Percentiles rank a stretch among this genome's conserved stretches.
phyloP scores from a whole-genome alignment of 1,140 invertebrate species.

The Ceratina japonica region DNA sequence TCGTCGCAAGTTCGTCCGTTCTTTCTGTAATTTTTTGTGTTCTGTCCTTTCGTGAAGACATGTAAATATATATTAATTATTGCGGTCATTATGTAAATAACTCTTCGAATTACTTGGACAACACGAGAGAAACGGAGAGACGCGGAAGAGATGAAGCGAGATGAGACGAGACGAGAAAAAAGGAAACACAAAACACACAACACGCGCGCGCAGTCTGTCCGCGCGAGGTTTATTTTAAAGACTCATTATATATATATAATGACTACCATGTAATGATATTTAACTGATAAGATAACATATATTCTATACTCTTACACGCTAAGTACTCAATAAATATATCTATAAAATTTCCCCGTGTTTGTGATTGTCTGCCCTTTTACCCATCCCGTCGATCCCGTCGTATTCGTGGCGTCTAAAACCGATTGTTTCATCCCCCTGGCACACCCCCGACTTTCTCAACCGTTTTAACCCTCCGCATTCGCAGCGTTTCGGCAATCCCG shows the following conservation, averaged over 20 bases:
- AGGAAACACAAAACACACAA: slow-evolving; percentile 53
- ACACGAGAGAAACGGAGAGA: slow-evolving; percentile 25
- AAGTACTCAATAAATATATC: slow-evolving; percentile 80
- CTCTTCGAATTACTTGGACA: slow-evolving; percentile 34
- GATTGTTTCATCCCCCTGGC: slow-evolving; percentile 26
- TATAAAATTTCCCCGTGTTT: slow-evolving; percentile 78
- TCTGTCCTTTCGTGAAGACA: slow-evolving; percentile 53
- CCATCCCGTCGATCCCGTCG: slow-evolving; percentile 69
- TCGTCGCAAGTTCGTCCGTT: slow-evolving; percentile 50
- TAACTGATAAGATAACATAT: slow-evolving; percentile 76
- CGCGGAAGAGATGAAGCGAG: too few relatives aligned
- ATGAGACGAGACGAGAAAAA: slow-evolving; percentile 50
- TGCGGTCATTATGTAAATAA: slow-evolving; percentile 70
- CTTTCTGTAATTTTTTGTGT: slow-evolving; percentile 46
- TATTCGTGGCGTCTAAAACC: slow-evolving; percentile 65
- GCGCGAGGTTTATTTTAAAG: slow-evolving; percentile 75
- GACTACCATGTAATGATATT: slow-evolving; percentile 76
- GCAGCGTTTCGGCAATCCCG: too few relatives aligned
- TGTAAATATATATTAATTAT: slow-evolving; percentile 71
- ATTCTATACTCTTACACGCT: slow-evolving; percentile 79
- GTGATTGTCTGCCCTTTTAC: slow-evolving; percentile 75
- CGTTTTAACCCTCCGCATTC: too few relatives aligned
- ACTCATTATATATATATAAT: slow-evolving; percentile 64
- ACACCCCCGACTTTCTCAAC: too few relatives aligned
- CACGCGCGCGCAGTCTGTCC: slow-evolving; percentile 39